Percentiles rank a stretch among this genome's conserved stretches.
These are phyloP conservation scores for Odontocerum albicorne DNA, from an alignment of 2,888 invertebrate genomes.

Conservation along the genomic window DNA sequence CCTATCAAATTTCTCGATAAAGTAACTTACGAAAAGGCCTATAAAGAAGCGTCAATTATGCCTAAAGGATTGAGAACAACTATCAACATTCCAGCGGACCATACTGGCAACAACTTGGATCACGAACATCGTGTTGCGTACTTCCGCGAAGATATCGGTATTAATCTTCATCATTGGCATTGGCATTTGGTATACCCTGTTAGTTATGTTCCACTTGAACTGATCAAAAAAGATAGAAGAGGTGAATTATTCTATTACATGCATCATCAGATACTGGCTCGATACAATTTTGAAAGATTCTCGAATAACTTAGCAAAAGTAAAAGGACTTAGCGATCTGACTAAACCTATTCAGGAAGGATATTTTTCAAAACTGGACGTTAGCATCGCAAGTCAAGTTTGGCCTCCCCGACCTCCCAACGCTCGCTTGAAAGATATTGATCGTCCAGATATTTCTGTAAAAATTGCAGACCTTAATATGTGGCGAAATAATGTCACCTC, in stretches of 20 bases:
- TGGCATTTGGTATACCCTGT: conserved; percentile 53
- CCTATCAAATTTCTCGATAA: conserved; percentile 57
- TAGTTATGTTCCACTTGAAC: conserved; percentile 34
- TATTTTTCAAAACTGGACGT: conserved; percentile 84
- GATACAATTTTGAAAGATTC: conserved; percentile 44
- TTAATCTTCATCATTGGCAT: conserved; percentile 60
- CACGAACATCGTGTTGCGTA: conserved; percentile 45
- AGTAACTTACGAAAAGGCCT: conserved; percentile 46
- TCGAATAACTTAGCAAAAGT: conserved; percentile 40
- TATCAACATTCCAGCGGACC: conserved; percentile 42
- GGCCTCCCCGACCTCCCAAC: conserved; percentile 69
- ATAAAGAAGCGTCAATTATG: conserved; percentile 47
- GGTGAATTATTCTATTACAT: conserved; percentile 48
- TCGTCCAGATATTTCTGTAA: conserved; percentile 52
- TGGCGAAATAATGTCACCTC: conserved; percentile 45
- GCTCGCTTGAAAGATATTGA: conserved; percentile 64
- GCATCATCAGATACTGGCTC: conserved; percentile 45
- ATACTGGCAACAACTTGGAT: conserved; percentile 43
- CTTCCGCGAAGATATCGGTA: conserved; percentile 56
- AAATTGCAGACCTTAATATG: conserved; percentile 41
- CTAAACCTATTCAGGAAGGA: conserved; percentile 71
- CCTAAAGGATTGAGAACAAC: conserved; percentile 37
- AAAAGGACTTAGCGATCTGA: conserved; percentile 39
- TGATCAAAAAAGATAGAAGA: conserved; percentile 42
- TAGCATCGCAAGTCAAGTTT: conserved; percentile 67